Conservation (phyloP, 2,888 invertebrate genomes). For the Galerucella calmariensis region DNA sequence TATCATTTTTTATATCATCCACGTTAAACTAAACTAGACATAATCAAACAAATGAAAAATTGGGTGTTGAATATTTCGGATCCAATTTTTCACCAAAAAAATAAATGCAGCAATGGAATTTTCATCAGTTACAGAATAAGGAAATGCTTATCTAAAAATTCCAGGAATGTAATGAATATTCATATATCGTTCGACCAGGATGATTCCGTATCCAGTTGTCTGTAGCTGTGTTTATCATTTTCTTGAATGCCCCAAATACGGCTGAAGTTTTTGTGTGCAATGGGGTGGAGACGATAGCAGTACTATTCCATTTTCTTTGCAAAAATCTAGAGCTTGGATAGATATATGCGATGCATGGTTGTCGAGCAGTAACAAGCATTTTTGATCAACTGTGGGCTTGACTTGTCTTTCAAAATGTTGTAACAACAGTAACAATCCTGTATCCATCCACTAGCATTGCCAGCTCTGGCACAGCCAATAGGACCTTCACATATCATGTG, state of each 20-base stretch:
- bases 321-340: not conserved
- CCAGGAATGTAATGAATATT: conserved; percentile 13
- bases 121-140: conserved; percentile 10
- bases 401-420: too few species aligned
- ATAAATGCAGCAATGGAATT: conserved; percentile 13
- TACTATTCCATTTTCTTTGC: conserved; percentile 13
- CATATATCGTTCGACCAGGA: conserved; percentile 2
- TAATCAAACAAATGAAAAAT: too few species aligned
- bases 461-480: too few species aligned
- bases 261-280: not conserved
- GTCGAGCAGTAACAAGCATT: too few species aligned
- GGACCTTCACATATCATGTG: too few species aligned
- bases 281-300: conserved; percentile 6
- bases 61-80: too few species aligned
- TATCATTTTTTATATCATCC: too few species aligned
- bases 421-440: not conserved
- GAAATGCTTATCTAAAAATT: conserved; percentile 16
- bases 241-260: not conserved
- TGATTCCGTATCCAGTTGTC: conserved; percentile 13
- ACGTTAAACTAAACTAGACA: too few species aligned
- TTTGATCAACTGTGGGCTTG: too few species aligned
- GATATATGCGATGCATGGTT: too few species aligned
- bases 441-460: too few species aligned
- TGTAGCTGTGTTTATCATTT: conserved; percentile 19
- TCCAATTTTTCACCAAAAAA: too few species aligned